Base-by-base conservation (phyloP, 2,888 invertebrate species). In the Cantharis rustica region DNA sequence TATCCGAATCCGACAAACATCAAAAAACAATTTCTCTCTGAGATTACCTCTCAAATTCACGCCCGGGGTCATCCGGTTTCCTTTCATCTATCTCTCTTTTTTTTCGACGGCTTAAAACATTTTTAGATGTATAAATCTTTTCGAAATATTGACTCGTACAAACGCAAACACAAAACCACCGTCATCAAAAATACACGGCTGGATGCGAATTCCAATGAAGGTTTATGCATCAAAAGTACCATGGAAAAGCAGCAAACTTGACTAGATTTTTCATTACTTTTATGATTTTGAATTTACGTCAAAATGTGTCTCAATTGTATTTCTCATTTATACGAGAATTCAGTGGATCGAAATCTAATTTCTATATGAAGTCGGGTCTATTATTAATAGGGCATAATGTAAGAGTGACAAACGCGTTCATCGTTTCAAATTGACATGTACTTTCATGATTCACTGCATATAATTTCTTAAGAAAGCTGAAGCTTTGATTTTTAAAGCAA, bases 41-140 rank as follows among this genome's bases (percentile, higher is more conserved):
- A 82, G 83, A 83, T 82, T 83, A 82, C 83, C 82, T 82, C 80
- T 81, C 83, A 82, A 82, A 81, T 82, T 82, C 82, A 83, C 82
- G 83, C 82, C 80, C 79, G 76, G 78, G 82, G 82, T 82, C 81
- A 82, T 82, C 79, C 79, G 79, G 75, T 79, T 80, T 80, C 78
- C 81, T 79, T 79, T 23, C 69, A 62, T 75, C 77, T 78, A 80
- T 75, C 75, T 73, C 76, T 78, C 72, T 80, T 80, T 79, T 80
- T 76, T 80, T 78, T 73, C 80, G 79, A 79, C 75, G 77, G 73
- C 80, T 81, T 79, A 80, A 81, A 81, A 82, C 80, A 79, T 80
- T 81, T 81, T 82, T 79, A 80, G 80, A 80, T 80, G 77, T 75
- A 81, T 80, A 81, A 82, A 79, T 79, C 79, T 77, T 81, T 80